These are phyloP conservation scores for Phrynocephalus vlangalii DNA, from an alignment of 2,797 vertebrate species.

Conservation along the genomic window DNA sequence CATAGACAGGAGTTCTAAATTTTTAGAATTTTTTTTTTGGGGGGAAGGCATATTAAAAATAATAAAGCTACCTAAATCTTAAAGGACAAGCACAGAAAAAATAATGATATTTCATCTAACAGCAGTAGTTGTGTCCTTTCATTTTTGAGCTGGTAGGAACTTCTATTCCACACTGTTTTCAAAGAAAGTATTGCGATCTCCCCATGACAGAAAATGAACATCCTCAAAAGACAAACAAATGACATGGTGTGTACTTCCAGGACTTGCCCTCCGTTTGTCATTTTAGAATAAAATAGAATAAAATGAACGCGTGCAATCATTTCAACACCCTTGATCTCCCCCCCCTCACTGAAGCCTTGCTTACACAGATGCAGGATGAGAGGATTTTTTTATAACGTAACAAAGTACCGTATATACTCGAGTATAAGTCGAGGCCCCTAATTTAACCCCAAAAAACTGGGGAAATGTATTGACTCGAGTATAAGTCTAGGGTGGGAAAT, in stretches of 20 bases:
- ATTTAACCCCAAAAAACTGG: too few species aligned
- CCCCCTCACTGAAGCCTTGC: not conserved
- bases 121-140: not conserved
- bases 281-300: too few species aligned
- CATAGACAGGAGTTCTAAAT: too few species aligned
- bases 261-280: not conserved
- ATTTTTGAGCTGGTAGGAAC: not conserved
- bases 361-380: conserved; percentile 18
- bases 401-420: not conserved
- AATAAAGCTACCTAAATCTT: not conserved
- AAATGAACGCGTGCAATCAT: not conserved
- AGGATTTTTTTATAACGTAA: not conserved
- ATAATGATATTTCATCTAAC: not conserved
- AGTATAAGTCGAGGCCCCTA: too few species aligned
- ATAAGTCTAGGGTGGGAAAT: too few species aligned
- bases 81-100: not conserved
- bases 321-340: not conserved
- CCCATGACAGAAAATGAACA: not conserved
- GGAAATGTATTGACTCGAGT: too few species aligned
- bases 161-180: not conserved
- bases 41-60: not conserved
- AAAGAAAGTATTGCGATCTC: not conserved
- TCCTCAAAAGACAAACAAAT: not conserved
- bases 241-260: not conserved
- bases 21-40: too few species aligned